These are phyloP conservation scores for Saccopteryx leptura DNA, from an alignment of 2,113 vertebrate genomes.

Conservation along the genomic window DNA sequence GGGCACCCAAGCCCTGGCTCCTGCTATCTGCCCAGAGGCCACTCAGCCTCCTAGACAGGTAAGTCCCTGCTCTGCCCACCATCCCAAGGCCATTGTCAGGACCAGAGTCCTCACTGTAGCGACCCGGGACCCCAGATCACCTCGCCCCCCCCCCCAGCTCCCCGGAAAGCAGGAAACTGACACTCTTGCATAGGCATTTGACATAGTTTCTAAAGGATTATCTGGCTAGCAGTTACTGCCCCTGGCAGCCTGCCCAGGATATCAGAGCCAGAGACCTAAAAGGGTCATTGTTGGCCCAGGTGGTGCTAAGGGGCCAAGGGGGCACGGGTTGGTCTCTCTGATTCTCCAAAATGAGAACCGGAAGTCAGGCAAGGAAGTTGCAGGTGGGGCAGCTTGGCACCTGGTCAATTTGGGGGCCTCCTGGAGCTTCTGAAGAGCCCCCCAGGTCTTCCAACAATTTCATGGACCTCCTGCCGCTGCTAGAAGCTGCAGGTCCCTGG, in stretches of 20 bases:
- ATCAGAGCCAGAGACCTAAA: background rate
- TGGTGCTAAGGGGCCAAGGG: background rate
- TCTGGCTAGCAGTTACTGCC: background rate
- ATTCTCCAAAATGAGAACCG: background rate
- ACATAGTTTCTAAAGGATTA: conserved; percentile 62
- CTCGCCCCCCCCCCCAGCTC: background rate
- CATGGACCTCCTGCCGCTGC: accelerated
- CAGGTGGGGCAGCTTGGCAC: background rate
- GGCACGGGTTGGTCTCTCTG: background rate
- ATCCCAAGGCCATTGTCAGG: accelerated
- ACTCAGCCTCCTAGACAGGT: conserved; percentile 6
- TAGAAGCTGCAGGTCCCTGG: background rate
- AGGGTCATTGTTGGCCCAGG: conserved; percentile 65
- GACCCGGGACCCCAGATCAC: background rate
- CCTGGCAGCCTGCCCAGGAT: conserved; percentile 67
- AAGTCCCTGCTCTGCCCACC: background rate
- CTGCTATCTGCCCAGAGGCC: background rate
- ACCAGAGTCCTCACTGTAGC: accelerated
- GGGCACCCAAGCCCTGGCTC: background rate
- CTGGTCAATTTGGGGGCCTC: background rate
- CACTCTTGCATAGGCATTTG: background rate
- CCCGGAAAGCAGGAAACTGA: background rate
- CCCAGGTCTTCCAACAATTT: background rate
- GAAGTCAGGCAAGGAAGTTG: background rate
- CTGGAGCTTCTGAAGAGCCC: background rate